Percentiles rank a stretch among this genome's conserved stretches.
Conservation (phyloP, 2,797 vertebrate genomes). For the Protonibea diacanthus region DNA sequence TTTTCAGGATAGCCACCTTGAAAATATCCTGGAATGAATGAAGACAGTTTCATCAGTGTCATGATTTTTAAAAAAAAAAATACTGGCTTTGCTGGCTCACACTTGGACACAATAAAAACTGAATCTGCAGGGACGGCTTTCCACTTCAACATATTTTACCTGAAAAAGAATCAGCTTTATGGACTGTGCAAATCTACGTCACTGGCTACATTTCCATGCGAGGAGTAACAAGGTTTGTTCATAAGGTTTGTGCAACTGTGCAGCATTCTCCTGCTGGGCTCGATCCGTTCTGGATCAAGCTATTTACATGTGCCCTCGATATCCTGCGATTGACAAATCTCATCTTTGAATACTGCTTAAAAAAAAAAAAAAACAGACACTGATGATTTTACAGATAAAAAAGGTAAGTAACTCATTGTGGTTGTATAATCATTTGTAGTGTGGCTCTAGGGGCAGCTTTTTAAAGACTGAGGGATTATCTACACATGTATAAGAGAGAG, state of each 20-base stretch:
- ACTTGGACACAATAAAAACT: not conserved
- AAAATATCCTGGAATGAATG: conserved; percentile 21
- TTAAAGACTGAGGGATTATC: not conserved
- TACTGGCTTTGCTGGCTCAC: not conserved
- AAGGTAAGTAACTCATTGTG: not conserved
- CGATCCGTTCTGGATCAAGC: not conserved
- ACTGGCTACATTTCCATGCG: conserved; percentile 16
- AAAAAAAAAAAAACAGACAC: not conserved
- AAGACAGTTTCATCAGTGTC: not conserved
- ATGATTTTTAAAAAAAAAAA: not conserved
- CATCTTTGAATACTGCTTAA: conserved; percentile 17
- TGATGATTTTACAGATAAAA: not conserved
- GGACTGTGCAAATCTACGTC: not conserved
- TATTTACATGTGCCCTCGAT: conserved; percentile 18
- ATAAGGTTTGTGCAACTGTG: not conserved
- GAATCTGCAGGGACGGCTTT: conserved; percentile 7
- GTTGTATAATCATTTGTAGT: not conserved
- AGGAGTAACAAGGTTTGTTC: not conserved
- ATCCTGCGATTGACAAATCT: not conserved
- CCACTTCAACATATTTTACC: conserved; percentile 10
- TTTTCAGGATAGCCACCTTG: not conserved
- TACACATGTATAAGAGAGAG: not conserved
- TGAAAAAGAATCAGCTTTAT: not conserved
- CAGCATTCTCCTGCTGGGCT: not conserved
- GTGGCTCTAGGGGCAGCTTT: not conserved